Evolutionary conservation across 2,888 invertebrate genomes (phyloP).

Genomic region (Sesamia inferens): DNA sequence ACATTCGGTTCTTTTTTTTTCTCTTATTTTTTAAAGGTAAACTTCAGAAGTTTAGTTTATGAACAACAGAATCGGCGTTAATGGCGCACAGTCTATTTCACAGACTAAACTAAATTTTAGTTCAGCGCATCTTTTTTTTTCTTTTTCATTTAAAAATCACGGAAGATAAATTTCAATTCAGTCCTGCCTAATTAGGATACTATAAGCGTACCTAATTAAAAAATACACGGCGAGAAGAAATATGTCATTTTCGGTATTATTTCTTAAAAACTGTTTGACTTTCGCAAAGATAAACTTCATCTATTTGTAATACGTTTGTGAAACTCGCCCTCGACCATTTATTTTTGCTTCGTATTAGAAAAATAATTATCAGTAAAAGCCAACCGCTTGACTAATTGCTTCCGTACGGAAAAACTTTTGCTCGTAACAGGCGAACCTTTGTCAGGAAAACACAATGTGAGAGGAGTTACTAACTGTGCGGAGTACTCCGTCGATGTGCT

Average conservation of each 20-base stretch:
- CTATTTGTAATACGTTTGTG: not conserved
- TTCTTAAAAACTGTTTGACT: not conserved
- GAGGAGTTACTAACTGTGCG: conserved; percentile 9
- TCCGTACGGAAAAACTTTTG: not conserved
- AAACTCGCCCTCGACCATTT: not conserved
- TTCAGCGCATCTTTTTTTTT: too few species aligned
- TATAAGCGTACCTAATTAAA: too few species aligned
- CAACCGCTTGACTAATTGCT: conserved; percentile 1
- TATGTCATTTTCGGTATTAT: not conserved
- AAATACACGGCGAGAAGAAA: too few species aligned
- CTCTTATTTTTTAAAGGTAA: too few species aligned
- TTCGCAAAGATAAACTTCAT: not conserved
- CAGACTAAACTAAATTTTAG: too few species aligned
- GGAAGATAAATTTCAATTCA: too few species aligned
- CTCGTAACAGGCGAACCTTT: conserved; percentile 1
- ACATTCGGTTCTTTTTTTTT: too few species aligned
- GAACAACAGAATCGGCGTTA: too few species aligned
- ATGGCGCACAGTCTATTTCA: too few species aligned
- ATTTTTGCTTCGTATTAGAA: not conserved
- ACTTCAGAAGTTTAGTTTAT: too few species aligned
- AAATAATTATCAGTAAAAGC: not conserved
- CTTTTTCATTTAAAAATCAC: too few species aligned
- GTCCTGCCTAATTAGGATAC: too few species aligned
- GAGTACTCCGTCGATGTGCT: not conserved
- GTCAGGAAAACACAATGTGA: not conserved